Evolutionary conservation across 1,140 invertebrate species (phyloP).

Genomic region (Teleopsis dalmanni): DNA sequence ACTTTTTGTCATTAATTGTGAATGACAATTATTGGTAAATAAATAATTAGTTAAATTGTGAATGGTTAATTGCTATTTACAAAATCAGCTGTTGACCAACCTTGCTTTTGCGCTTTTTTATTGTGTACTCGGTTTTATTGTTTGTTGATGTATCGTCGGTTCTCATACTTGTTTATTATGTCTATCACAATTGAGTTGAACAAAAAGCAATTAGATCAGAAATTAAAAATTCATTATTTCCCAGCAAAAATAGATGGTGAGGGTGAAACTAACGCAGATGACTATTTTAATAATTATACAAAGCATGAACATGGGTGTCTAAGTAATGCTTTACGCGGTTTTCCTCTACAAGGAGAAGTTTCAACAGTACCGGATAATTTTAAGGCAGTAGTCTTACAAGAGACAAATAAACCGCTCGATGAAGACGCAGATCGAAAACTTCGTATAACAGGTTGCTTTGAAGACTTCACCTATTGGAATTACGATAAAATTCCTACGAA

Average conservation of each 20-base stretch:
- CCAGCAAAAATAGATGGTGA: conserved; percentile 67
- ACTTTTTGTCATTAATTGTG: too few relatives aligned
- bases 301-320: conserved; percentile 42
- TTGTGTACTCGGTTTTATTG: too few relatives aligned
- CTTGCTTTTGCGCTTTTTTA: too few relatives aligned
- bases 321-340: conserved; percentile 56
- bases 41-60: too few relatives aligned
- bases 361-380: conserved; percentile 53
- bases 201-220: conserved; percentile 42
- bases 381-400: conserved; percentile 49
- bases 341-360: conserved; percentile 55
- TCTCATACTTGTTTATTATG: too few relatives aligned
- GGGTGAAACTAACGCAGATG: conserved; percentile 59
- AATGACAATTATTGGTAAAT: too few relatives aligned
- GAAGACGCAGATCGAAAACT: conserved; percentile 52
- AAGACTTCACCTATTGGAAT: conserved; percentile 66
- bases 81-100: too few relatives aligned
- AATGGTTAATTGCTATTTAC: too few relatives aligned
- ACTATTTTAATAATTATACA: conserved; percentile 61
- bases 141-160: too few relatives aligned
- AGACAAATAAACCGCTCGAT: conserved; percentile 49
- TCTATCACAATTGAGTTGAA: conserved; percentile 49
- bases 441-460: conserved; percentile 53
- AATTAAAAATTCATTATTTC: conserved; percentile 56
- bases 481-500: conserved; percentile 62